These are phyloP conservation scores for Tribolium castaneum DNA, from an alignment of 1,140 invertebrate genomes.

Conservation along the genomic window DNA sequence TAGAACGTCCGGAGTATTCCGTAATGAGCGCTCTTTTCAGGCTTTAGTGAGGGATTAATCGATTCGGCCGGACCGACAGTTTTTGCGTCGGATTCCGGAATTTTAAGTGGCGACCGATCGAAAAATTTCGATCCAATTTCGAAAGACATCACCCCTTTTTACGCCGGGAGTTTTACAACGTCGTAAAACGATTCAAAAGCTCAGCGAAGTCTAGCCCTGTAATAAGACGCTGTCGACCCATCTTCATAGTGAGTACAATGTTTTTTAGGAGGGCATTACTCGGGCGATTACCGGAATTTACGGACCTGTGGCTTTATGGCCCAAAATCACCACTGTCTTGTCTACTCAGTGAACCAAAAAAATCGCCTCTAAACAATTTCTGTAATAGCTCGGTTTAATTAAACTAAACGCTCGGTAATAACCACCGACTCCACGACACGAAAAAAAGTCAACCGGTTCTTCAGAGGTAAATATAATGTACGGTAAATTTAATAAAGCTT, in stretches of 20 bases:
- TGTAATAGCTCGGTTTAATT: slow-evolving; percentile 12
- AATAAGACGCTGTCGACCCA: slow-evolving; percentile 14
- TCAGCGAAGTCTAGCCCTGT: neutral
- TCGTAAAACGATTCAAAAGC: slow-evolving; percentile 1
- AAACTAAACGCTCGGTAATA: slow-evolving; percentile 19
- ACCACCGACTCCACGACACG: neutral
- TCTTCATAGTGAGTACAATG: slow-evolving; percentile 6
- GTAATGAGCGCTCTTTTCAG: slow-evolving; percentile 44
- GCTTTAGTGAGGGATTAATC: slow-evolving; percentile 21
- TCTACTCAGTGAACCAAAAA: neutral
- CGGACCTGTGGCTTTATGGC: neutral
- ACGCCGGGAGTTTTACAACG: neutral
- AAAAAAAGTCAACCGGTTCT: slow-evolving; percentile 22
- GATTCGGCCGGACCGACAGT: slow-evolving; percentile 4
- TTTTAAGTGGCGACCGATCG: slow-evolving; percentile 9
- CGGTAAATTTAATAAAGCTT: slow-evolving; percentile 11
- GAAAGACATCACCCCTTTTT: neutral
- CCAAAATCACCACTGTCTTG: neutral
- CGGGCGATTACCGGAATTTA: neutral
- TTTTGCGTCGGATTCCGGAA: neutral
- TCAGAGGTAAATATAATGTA: neutral
- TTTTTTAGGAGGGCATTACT: neutral
- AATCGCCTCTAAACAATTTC: neutral
- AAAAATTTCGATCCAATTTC: neutral
- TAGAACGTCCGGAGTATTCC: slow-evolving; percentile 44